These are phyloP conservation scores for Dromiciops gliroides DNA, from an alignment of 2,113 vertebrate species.

Conservation along the genomic window DNA sequence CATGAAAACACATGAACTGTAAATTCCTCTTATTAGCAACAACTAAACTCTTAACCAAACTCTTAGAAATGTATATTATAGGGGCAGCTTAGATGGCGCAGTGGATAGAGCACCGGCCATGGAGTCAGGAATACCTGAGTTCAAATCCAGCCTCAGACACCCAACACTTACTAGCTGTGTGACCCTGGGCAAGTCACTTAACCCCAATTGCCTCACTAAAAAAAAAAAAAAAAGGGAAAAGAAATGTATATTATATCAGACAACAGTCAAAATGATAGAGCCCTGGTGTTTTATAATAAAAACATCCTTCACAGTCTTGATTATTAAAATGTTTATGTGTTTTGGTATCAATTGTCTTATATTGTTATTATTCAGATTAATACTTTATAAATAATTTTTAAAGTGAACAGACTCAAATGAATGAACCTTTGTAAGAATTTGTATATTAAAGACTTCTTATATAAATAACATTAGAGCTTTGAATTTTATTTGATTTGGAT, in stretches of 20 bases:
- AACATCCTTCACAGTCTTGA: slow-evolving; percentile 33
- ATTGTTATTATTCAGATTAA: slow-evolving; percentile 22
- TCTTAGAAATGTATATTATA: slow-evolving; percentile 28
- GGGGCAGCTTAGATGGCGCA: too few relatives aligned
- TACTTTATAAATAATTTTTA: slow-evolving; percentile 18
- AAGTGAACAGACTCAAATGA: slow-evolving; percentile 16
- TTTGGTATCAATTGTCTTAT: not conserved
- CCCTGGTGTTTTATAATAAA: not conserved
- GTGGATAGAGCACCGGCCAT: too few relatives aligned
- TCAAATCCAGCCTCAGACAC: too few relatives aligned
- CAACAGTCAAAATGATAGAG: not conserved
- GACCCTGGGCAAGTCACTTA: too few relatives aligned
- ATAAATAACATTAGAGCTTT: slow-evolving; percentile 15
- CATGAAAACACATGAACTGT: not conserved
- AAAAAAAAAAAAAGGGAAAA: too few relatives aligned
- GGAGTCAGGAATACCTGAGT: too few relatives aligned
- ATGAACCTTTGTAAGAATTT: slow-evolving; percentile 23
- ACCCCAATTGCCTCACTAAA: too few relatives aligned
- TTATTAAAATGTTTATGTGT: slow-evolving; percentile 31
- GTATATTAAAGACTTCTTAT: slow-evolving; percentile 10
- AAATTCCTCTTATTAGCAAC: not conserved
- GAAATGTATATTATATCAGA: slow-evolving; percentile 24
- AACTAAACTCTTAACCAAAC: not conserved
- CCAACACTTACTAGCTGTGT: too few relatives aligned
- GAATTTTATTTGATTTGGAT: slow-evolving; percentile 43